phyloP scores from a whole-genome alignment of 2,113 vertebrate species.

The Strix uralensis region DNA sequence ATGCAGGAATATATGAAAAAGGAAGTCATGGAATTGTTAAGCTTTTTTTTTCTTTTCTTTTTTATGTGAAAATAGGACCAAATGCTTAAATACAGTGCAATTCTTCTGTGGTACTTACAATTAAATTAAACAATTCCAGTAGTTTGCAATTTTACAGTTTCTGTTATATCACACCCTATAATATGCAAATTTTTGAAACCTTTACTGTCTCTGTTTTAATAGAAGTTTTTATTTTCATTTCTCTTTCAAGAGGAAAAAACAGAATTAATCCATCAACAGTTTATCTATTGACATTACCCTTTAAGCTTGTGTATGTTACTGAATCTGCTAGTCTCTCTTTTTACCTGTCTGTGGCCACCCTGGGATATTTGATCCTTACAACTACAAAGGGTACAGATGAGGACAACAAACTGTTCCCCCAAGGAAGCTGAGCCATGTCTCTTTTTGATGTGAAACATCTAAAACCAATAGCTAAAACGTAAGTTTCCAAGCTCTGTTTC shows the following conservation, averaged over 20 bases:
- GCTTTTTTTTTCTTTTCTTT: neutral
- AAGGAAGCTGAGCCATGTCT: conserved; percentile 1
- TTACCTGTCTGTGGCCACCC: conserved; percentile 34
- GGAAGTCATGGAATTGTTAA: neutral
- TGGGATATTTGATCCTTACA: conserved; percentile 56
- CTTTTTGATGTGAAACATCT: conserved; percentile 55
- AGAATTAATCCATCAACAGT: neutral
- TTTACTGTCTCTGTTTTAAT: neutral
- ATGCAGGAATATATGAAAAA: neutral
- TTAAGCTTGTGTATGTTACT: conserved; percentile 18
- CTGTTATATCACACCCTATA: neutral
- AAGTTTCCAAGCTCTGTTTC: conserved; percentile 44
- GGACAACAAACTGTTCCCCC: conserved; percentile 30
- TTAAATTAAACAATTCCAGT: neutral
- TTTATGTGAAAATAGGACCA: neutral
- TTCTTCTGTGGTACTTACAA: neutral
- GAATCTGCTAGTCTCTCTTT: conserved; percentile 4
- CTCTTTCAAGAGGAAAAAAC: neutral
- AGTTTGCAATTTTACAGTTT: neutral
- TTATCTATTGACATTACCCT: neutral
- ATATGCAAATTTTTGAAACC: neutral
- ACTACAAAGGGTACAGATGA: conserved; percentile 31
- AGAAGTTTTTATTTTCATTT: neutral
- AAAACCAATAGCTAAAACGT: conserved; percentile 36
- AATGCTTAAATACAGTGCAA: neutral